Base-by-base conservation (phyloP, 2,797 vertebrate species). In the Myiothlypis chrysogaster region DNA sequence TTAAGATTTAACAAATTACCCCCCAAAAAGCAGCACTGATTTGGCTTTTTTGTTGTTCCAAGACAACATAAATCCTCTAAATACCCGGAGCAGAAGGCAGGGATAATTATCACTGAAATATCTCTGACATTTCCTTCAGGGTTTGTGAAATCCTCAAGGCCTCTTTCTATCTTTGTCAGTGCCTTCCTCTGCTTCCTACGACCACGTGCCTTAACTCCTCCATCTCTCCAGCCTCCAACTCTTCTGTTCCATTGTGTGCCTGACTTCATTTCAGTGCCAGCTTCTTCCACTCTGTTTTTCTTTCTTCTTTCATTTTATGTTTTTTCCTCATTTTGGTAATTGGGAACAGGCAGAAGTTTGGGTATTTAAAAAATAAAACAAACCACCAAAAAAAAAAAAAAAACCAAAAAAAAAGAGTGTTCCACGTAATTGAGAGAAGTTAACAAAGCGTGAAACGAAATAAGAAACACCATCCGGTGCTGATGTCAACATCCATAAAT, bases 131-230 rank as follows among this genome's bases (percentile, higher is more conserved):
- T 89, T 89, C 65, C 94, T 93, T 86, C 61, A 59, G 87, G 72
- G 76, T 55, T 94, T 88, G 46, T 87, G 80, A 94, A 90, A 91
- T 14, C 72, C 82, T 89, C 87, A 53, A 88, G 92, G 84, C 83
- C 86, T 90, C 85, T 59, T 93, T 92, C 95, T 95, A 94, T 92
- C 91, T 92, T 75, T 93, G 94, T 90, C 90, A 60, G 77, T 47
- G 80, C 65, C 93, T 93, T 91, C 87, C 77, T 93, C 82, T 49
- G 66, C 87, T 91, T 81, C 87, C 87, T 91, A 46, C 73, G n/a
- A 66, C 79, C 89, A 80, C 35, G 34, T 94, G 94, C 91, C 92
- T 93, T 96, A 96, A 93, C 91, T 94, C 91, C 89, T 93, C 95
- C 95, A 95, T 96, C 95, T 95, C 73, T 71, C 84, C 89, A 93